Evolutionary conservation across 2,888 invertebrate species (phyloP), one percentile per base, ranked within the genome.

Genomic region (Spisula solida): DNA sequence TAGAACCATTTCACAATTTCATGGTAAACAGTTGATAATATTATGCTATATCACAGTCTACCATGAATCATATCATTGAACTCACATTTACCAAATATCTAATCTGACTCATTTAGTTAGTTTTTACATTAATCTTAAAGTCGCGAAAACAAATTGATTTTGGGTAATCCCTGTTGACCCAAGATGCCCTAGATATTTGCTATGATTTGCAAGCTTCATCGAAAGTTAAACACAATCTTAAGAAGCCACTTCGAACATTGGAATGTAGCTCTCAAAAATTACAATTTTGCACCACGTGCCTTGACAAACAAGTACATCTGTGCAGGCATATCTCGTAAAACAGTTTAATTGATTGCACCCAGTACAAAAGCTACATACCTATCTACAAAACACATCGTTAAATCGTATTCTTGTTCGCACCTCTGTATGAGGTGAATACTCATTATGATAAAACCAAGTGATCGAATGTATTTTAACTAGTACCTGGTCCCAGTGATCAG

Each of bases 71-170:
- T 86, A 78, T 82, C 70, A 86, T 86, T 51, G 80, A 88, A 88
- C 82, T 83, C 60, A 79, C 56, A 88, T 88, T 86, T 88, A 86
- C 82, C 29, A 70, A 47, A 56, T 55, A 29, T 47, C 60, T 88
- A 86, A 88, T 88, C 88, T 80, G 25, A 82, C n/a, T 47, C 55
- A 75, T 55, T 82, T 79, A 86, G 82, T n/a, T 56, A 55, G 31
- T 34, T 78, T 86, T 83, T 88, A 86, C 80, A 88, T 88, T 80
- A 86, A 86, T 86, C 34, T 41, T 41, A 25, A 47, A 82, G 56
- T 75, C 55, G 83, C 56, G 34, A 86, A 86, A 85, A 89, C 89
- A 87, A 89, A 89, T 89, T 89, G 89, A 86, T 89, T 86, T 89
- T 84, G 51, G 66, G 84, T 84, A 70, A 86, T 81, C 81, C 29